phyloP scores from a whole-genome alignment of 2,113 vertebrate genomes.

The Gavialis gangeticus region DNA sequence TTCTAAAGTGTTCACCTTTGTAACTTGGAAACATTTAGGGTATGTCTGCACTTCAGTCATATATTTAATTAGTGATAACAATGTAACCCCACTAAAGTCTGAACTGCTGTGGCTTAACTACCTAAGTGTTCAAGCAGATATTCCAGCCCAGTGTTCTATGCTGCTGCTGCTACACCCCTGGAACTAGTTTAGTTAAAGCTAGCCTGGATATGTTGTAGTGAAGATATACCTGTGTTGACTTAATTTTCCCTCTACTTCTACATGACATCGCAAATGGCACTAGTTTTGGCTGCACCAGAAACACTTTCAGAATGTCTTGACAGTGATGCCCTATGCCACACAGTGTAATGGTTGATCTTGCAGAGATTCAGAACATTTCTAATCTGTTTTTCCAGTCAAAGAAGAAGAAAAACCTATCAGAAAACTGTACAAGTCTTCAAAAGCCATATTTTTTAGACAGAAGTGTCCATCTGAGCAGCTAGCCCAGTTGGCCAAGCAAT shows the following conservation, averaged over 20 bases:
- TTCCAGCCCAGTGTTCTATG: fast-evolving
- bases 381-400: slow-evolving; percentile 11
- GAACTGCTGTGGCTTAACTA: too few species aligned
- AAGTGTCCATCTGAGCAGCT: background rate
- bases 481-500: background rate
- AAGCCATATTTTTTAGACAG: too few species aligned
- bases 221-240: background rate
- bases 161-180: background rate
- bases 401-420: background rate
- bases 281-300: background rate
- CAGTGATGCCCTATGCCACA: background rate
- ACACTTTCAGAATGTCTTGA: background rate
- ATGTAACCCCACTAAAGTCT: too few species aligned
- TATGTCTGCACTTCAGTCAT: too few species aligned
- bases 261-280: background rate
- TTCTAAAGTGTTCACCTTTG: background rate
- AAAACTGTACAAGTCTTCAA: background rate
- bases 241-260: background rate
- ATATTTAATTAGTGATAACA: too few species aligned
- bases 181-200: background rate
- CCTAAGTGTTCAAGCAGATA: too few species aligned
- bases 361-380: background rate
- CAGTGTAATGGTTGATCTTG: background rate
- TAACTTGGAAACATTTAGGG: background rate
- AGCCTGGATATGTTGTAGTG: fast-evolving